Percentiles rank a stretch among this genome's conserved stretches.
Evolutionary conservation across 37 sponge, comb jelly and placozoan genomes (phyloP).

Genomic region (Ianthella basta): DNA sequence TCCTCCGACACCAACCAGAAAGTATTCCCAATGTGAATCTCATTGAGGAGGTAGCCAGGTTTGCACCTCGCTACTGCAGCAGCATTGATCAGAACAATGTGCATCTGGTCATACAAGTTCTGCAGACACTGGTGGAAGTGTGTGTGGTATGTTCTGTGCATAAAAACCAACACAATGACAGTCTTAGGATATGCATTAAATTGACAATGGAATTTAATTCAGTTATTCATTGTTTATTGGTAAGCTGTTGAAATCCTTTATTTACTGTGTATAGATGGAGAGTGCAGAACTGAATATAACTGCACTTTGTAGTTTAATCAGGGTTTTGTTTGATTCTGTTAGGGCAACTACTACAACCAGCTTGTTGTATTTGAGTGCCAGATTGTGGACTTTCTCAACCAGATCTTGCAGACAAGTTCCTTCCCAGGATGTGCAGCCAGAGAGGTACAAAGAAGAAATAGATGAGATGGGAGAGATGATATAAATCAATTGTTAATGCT

Average conservation of each 20-base stretch:
- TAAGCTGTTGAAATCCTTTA: no score
- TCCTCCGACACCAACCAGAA: constrained; percentile 63
- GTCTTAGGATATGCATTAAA: no score
- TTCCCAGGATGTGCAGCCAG: no score
- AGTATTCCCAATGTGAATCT: constrained; percentile 62
- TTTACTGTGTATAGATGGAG: no score
- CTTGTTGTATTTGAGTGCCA: constrained; percentile 43
- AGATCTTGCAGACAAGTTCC: constrained; percentile 18
- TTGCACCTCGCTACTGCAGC: constrained; percentile 48
- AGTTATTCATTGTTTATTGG: no score
- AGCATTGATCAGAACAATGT: constrained; percentile 55
- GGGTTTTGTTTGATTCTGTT: neutral
- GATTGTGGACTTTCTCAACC: constrained; percentile 54
- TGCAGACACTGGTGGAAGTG: constrained; percentile 59
- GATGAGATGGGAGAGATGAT: no score
- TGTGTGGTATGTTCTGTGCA: constrained; percentile 32
- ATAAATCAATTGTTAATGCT: no score
- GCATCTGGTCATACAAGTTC: constrained; percentile 38
- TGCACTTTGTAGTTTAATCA: no score
- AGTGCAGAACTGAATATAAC: no score
- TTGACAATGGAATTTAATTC: no score
- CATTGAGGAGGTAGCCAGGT: constrained; percentile 45
- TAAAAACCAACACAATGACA: no score
- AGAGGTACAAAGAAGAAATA: no score
- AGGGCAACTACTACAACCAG: constrained; percentile 61